phyloP scores from a whole-genome alignment of 2,888 invertebrate species.

The Agrotis segetum region DNA sequence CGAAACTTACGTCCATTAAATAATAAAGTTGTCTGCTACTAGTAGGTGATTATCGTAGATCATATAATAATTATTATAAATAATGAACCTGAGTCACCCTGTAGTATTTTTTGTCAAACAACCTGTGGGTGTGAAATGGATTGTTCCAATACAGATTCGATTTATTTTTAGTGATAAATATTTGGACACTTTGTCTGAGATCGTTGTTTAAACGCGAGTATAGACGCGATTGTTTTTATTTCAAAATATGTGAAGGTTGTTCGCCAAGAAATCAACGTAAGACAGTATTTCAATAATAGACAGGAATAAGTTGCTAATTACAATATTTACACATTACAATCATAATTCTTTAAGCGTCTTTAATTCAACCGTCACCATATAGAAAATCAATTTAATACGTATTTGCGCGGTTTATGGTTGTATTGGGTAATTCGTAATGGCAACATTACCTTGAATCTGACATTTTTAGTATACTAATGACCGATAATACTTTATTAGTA shows the following conservation, averaged over 20 bases:
- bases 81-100: neutral
- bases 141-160: conserved; percentile 17
- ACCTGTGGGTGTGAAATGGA: neutral
- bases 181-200: conserved; percentile 11
- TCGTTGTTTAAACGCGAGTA: conserved; percentile 15
- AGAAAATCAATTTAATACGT: conserved; percentile 22
- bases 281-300: conserved; percentile 4
- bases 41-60: neutral
- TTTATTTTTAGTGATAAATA: conserved; percentile 34
- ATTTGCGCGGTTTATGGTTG: conserved; percentile 1
- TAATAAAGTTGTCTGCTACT: neutral
- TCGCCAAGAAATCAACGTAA: neutral
- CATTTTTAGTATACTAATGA: conserved; percentile 43
- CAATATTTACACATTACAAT: neutral
- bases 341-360: neutral
- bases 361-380: conserved; percentile 27
- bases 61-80: conserved; percentile 16
- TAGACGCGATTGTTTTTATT: conserved; percentile 15
- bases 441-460: conserved; percentile 50
- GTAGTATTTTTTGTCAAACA: conserved; percentile 23
- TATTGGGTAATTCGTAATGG: conserved; percentile 43
- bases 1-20: no score
- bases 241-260: conserved; percentile 8
- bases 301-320: neutral
- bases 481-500: conserved; percentile 29